phyloP scores from a whole-genome alignment of 1,140 invertebrate species.

The Aphidius gifuensis region DNA sequence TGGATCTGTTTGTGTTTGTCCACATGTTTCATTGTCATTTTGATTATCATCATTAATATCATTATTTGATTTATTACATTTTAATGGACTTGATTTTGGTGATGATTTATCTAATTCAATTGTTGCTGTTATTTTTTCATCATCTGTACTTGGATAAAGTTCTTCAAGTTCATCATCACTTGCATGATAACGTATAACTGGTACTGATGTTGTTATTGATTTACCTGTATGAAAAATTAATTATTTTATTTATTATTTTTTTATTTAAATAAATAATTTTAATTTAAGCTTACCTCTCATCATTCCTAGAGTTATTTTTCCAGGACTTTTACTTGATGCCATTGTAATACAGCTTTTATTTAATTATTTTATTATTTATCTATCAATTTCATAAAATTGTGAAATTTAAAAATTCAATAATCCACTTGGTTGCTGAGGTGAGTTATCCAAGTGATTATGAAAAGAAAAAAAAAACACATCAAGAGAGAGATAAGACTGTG shows the following conservation, averaged over 20 bases:
- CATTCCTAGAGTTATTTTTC: conserved; percentile 50
- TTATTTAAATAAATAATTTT: not conserved
- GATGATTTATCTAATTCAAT: conserved; percentile 48
- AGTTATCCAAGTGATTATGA: too few relatives aligned
- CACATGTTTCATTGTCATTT: conserved; percentile 45
- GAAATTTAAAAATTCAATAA: not conserved
- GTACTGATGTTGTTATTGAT: conserved; percentile 63
- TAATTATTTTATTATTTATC: too few relatives aligned
- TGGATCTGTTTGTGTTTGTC: conserved; percentile 55
- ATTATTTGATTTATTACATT: conserved; percentile 29
- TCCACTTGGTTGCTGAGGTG: too few relatives aligned
- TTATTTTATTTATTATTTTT: not conserved
- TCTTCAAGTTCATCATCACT: conserved; percentile 70
- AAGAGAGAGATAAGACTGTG: too few relatives aligned
- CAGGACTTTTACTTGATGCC: conserved; percentile 43
- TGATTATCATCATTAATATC: conserved; percentile 31
- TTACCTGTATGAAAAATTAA: conserved; percentile 58
- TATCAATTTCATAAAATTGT: too few relatives aligned
- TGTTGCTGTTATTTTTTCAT: conserved; percentile 57
- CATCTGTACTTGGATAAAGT: conserved; percentile 60
- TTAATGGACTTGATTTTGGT: conserved; percentile 37
- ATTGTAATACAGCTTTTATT: conserved; percentile 23
- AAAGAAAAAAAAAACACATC: too few relatives aligned
- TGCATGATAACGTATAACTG: conserved; percentile 67
- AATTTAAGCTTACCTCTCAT: conserved; percentile 42